Evolutionary conservation across 1,140 invertebrate species (phyloP), one percentile per base, ranked within the genome.

Genomic region (Rhagoletis zephyria): DNA sequence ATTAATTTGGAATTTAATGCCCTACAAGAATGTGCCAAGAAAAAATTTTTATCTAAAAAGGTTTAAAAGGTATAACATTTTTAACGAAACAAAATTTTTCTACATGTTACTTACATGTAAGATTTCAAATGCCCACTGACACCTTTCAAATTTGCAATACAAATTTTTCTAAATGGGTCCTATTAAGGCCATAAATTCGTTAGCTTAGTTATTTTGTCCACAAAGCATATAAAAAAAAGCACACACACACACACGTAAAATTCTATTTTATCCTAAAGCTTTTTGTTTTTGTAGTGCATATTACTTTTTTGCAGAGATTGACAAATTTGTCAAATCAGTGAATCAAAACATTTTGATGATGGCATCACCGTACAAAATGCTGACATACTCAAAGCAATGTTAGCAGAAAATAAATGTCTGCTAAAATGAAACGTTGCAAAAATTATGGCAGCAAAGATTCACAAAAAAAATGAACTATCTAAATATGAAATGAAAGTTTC

Each of bases 241-340:
- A 10, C 4, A 42, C 4, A 7, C 14, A 40, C 19, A 4, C 64
- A 19, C 12, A 19, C 40, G 19, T 3, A 40, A 1, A 9, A 65
- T 30, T 65, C 5, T 10, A 0, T 56, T 7, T 56, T 56, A 5
- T 5, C 51, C 51, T 56, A 56, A 7, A 56, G 5, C 5, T 56
- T 10, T 40, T 1, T 30, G 30, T 10, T 6, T 42, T 3, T 74
- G 12, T 74, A 5, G 65, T 70, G 16, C 12, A 70, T 74, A 48
- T 74, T 74, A 74, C 12, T 45, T 74, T 67, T 74, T 85, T 85
- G 45, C 45, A 51, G 81, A 85, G 81, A 85, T 85, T 85, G 81
- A 85, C 81, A 65, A 65, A 86, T 63, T 86, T 86, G 85, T 65
- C 45, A 86, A 86, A 65, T 86, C 85, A 86, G 19, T 86, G 85